A percentile compares a stretch with the other conserved stretches of the same genome.
phyloP scores from a whole-genome alignment of 2,113 vertebrate species.

The Misgurnus mizolepis region DNA sequence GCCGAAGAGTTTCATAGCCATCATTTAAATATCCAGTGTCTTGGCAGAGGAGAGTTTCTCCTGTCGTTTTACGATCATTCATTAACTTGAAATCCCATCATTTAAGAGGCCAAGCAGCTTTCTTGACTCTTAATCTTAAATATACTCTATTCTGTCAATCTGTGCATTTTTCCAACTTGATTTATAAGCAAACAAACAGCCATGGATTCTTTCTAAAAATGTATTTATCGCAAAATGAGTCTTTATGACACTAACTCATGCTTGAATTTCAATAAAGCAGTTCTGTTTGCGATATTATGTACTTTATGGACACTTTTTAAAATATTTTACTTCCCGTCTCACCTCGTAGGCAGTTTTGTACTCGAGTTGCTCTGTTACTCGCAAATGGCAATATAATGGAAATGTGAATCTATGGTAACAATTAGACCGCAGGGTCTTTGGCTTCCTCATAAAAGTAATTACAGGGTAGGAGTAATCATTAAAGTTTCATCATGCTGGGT shows the following conservation, averaged over 20 bases:
- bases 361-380: conserved; percentile 4
- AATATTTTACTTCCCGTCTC: background rate
- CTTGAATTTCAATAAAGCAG: background rate
- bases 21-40: conserved; percentile 12
- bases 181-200: too few species aligned
- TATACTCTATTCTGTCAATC: too few species aligned
- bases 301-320: background rate
- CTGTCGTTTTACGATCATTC: background rate
- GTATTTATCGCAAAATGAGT: too few species aligned
- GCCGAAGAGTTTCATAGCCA: background rate
- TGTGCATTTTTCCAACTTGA: too few species aligned
- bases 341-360: background rate
- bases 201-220: too few species aligned
- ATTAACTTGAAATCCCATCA: background rate
- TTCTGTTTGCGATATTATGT: background rate
- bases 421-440: conserved; percentile 24
- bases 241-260: too few species aligned
- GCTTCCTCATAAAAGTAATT: conserved; percentile 57
- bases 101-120: background rate
- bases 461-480: conserved; percentile 65
- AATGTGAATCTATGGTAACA: conserved; percentile 32
- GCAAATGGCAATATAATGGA: conserved; percentile 28
- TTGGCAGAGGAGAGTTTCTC: background rate
- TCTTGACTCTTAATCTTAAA: background rate
- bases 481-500: conserved; percentile 67